Evolutionary conservation across 2,888 invertebrate species (phyloP), one percentile per base, ranked within the genome.

Genomic region (Strigamia maritima): DNA sequence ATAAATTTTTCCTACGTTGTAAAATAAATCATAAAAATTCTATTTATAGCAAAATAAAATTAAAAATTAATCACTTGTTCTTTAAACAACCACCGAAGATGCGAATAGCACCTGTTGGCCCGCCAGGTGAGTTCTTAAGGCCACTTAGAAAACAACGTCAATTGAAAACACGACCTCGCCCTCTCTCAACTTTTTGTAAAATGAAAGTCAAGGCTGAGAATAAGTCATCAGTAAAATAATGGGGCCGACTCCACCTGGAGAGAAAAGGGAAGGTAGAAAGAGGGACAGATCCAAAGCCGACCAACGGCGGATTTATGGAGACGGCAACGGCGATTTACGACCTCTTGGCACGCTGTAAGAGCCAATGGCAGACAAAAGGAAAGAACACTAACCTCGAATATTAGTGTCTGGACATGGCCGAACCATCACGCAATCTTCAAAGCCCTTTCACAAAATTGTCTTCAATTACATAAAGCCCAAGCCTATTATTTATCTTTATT

Each of bases 171-270:
- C 65, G 26, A 65, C 65, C 65, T 65, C 65, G 65, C 65, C 65
- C 65, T 65, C 54, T 54, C 65, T 65, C 65, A 65, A 65, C 14
- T 65, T 65, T 65, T 65, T 65, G 24, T n/a, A 49, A 49, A 49
- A 49, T 49, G 49, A 65, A 26, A 65, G 65, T 65, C 65, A 65
- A 65, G 65, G 40, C 75, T 40, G 40, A 31, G 75, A 75, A 75
- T 75, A 75, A 75, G 75, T 75, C 75, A 75, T 75, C 75, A 75
- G 38, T 65, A 40, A 75, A 75, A 75, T 75, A 75, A 75, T 75
- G 35, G 74, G 75, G 40, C 38, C 75, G 40, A 40, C 75, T 75
- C 75, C 75, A 75, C 75, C 75, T 75, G 75, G 75, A 75, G 75
- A 65, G 28, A 65, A 65, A 26, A 65, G 65, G 65, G 28, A 65